Evolutionary conservation across 2,113 vertebrate species (phyloP).

Genomic region (Thamnaconus septentrionalis): DNA sequence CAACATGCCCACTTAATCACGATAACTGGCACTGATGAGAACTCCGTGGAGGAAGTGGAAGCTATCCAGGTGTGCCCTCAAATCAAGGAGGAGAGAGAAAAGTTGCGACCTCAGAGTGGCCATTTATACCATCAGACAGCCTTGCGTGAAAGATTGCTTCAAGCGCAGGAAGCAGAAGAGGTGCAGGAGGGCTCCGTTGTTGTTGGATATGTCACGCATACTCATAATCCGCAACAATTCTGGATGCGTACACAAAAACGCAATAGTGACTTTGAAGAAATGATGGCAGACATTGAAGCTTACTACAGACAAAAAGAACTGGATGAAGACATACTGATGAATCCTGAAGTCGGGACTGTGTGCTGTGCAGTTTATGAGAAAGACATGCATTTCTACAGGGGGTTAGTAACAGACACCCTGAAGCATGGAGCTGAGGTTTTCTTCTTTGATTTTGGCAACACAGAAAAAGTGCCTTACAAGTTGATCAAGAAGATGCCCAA

Average conservation of each 20-base stretch:
- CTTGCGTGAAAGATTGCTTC: slow-evolving; percentile 19
- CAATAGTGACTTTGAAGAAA: slow-evolving; percentile 78
- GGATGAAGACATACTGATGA: slow-evolving; percentile 78
- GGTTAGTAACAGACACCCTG: slow-evolving; percentile 73
- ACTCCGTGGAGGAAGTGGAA: slow-evolving; percentile 1
- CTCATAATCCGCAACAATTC: slow-evolving; percentile 84
- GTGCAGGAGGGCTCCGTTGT: slow-evolving; percentile 71
- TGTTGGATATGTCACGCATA: slow-evolving; percentile 78
- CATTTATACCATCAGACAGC: slow-evolving; percentile 33
- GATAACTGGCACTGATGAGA: slow-evolving; percentile 45
- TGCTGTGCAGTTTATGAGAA: slow-evolving; percentile 87
- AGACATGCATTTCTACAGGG: slow-evolving; percentile 86
- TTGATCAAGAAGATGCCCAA: slow-evolving; percentile 83
- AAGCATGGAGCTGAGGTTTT: slow-evolving; percentile 74
- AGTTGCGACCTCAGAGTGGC: neutral
- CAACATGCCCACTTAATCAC: slow-evolving; percentile 79
- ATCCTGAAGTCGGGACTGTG: slow-evolving; percentile 79
- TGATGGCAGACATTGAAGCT: slow-evolving; percentile 78
- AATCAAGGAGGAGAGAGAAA: slow-evolving; percentile 4
- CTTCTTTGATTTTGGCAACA: slow-evolving; percentile 92
- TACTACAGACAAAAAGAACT: slow-evolving; percentile 70
- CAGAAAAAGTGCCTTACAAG: slow-evolving; percentile 78
- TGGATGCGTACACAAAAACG: slow-evolving; percentile 81
- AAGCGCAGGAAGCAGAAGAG: slow-evolving; percentile 60
- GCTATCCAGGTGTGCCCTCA: neutral